Conservation (phyloP, 2,113 vertebrate genomes). For the Boleophthalmus pectinirostris region DNA sequence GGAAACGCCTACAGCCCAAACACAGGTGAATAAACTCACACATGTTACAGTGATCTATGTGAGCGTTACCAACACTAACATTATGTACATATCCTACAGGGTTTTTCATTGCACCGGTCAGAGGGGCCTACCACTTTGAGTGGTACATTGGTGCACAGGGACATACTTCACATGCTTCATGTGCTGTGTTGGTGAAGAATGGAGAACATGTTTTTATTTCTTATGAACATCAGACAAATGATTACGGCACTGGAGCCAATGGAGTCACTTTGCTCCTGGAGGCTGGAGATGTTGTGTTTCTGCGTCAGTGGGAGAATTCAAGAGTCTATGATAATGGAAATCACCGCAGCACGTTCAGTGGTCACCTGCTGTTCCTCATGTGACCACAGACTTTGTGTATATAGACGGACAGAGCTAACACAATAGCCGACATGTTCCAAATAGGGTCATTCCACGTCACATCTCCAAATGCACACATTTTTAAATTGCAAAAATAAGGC, state of each 20-base stretch:
- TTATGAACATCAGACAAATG: too few species aligned
- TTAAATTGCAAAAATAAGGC: too few species aligned
- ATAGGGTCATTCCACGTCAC: too few species aligned
- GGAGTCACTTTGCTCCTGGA: too few species aligned
- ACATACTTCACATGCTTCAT: background rate
- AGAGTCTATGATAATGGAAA: background rate
- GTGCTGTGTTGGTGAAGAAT: conserved; percentile 28
- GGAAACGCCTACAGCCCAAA: too few species aligned
- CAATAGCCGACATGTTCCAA: too few species aligned
- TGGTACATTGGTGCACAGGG: background rate
- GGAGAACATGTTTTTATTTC: background rate
- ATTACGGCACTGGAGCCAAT: too few species aligned
- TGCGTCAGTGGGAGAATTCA: accelerated
- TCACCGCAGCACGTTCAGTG: conserved; percentile 31
- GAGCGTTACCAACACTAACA: conserved; percentile 10
- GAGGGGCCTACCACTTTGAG: conserved; percentile 49
- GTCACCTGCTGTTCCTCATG: conserved; percentile 26
- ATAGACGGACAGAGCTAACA: too few species aligned
- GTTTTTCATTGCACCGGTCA: conserved; percentile 45
- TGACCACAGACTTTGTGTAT: too few species aligned
- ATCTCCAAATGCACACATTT: too few species aligned
- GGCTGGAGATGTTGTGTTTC: conserved; percentile 42
- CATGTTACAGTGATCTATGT: too few species aligned
- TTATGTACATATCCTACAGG: conserved; percentile 21
- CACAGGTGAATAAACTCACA: too few species aligned